phyloP scores from a whole-genome alignment of 1,140 invertebrate species.

The Tyrophagus putrescentiae region DNA sequence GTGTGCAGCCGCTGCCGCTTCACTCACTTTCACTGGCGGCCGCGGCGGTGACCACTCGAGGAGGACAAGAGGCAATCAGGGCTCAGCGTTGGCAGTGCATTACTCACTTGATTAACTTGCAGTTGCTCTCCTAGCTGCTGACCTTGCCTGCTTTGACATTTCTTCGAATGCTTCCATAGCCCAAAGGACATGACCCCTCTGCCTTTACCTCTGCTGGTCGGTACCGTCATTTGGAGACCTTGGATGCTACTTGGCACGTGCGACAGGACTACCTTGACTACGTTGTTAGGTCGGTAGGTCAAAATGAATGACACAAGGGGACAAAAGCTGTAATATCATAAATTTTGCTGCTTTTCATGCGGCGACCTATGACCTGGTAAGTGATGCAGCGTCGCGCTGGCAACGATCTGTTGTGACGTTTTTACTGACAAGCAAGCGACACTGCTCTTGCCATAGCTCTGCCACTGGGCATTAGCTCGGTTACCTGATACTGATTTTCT shows the following conservation, averaged over 20 bases:
- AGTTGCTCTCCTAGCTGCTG: background rate
- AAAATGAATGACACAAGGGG: background rate
- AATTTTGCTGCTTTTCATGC: conserved; percentile 5
- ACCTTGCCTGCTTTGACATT: conserved; percentile 9
- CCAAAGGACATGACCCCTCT: background rate
- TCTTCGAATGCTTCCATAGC: background rate
- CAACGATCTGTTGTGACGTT: conserved; percentile 1
- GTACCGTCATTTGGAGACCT: too few species aligned
- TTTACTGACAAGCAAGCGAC: background rate
- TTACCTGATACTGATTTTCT: background rate
- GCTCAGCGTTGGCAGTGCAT: background rate
- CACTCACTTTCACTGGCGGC: too few species aligned
- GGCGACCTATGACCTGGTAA: too few species aligned
- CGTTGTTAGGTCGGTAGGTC: conserved; percentile 13
- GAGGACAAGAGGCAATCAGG: too few species aligned
- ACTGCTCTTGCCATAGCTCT: background rate
- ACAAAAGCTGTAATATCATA: background rate
- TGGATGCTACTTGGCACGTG: conserved; percentile 2
- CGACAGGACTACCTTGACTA: background rate
- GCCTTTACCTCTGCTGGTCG: too few species aligned
- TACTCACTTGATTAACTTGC: conserved; percentile 12
- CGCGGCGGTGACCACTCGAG: too few species aligned
- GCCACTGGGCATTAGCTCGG: background rate
- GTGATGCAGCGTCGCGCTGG: too few species aligned
- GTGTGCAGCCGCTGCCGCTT: too few species aligned